These are phyloP conservation scores for Hymenopus coronatus DNA, from an alignment of 2,888 invertebrate genomes.

Conservation along the genomic window DNA sequence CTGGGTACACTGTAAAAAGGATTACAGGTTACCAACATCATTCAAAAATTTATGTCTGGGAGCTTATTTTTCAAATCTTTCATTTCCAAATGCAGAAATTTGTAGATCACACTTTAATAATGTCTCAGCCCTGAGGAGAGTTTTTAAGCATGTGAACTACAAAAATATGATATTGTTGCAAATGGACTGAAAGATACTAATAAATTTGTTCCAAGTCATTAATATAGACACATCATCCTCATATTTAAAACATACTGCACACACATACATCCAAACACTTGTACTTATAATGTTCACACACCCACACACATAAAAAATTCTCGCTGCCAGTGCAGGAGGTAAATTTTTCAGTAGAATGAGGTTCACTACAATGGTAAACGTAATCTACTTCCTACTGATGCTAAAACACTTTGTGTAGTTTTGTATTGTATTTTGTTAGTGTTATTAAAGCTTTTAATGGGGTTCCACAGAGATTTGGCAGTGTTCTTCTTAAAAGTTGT, in stretches of 20 bases:
- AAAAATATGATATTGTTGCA: neutral
- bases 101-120: neutral
- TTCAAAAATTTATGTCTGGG: neutral
- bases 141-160: neutral
- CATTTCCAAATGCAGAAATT: neutral
- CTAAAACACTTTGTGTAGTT: slow-evolving; percentile 26
- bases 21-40: neutral
- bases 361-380: neutral
- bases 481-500: slow-evolving; percentile 15
- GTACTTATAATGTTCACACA: neutral
- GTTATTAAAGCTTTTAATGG: slow-evolving; percentile 29
- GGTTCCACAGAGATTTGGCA: slow-evolving; percentile 27
- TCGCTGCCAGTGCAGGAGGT: neutral
- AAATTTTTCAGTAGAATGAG: neutral
- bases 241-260: neutral
- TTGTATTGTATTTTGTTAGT: slow-evolving; percentile 21
- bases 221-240: neutral
- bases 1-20: neutral
- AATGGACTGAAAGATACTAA: neutral
- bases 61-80: neutral
- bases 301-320: neutral
- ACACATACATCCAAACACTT: neutral
- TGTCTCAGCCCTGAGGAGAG: neutral
- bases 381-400: slow-evolving; percentile 5
- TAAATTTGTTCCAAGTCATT: neutral